These are phyloP conservation scores for Ia io DNA, from an alignment of 2,113 vertebrate species.

Conservation along the genomic window DNA sequence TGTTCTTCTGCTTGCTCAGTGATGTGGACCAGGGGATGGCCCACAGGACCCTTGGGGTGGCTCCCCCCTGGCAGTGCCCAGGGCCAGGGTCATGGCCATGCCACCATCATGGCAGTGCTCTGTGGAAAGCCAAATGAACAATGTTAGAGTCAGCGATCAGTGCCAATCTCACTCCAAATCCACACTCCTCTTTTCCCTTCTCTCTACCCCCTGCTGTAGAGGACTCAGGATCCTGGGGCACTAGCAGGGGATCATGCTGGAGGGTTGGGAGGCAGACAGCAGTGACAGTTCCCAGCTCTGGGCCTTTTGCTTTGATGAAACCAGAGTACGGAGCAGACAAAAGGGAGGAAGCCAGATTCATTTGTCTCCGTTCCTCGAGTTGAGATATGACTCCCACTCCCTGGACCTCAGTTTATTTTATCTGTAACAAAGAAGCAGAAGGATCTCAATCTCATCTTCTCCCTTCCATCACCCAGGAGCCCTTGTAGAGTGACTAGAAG, in stretches of 20 bases:
- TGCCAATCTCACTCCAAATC: neutral
- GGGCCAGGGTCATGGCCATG: neutral
- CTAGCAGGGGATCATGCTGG: neutral
- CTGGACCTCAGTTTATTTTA: neutral
- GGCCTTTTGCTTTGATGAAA: neutral
- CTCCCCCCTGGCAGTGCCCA: neutral
- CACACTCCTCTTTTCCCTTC: neutral
- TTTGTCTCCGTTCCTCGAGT: neutral
- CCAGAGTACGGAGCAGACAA: neutral
- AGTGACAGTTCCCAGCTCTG: neutral
- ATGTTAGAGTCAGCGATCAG: neutral
- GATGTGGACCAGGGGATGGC: neutral
- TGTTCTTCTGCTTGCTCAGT: constrained; percentile 36
- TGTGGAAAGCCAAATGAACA: constrained; percentile 40
- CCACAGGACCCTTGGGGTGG: neutral
- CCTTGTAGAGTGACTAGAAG: neutral
- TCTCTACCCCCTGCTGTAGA: too few species aligned
- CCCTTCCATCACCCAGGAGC: neutral
- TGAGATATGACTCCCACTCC: neutral
- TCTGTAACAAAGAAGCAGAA: constrained; percentile 22
- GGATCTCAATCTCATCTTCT: constrained; percentile 14
- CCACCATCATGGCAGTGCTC: neutral
- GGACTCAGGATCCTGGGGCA: neutral
- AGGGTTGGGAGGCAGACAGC: neutral
- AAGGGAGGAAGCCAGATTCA: neutral